Conservation (phyloP, 2,113 vertebrate species). For the Cyphomyrus plagiostoma region DNA sequence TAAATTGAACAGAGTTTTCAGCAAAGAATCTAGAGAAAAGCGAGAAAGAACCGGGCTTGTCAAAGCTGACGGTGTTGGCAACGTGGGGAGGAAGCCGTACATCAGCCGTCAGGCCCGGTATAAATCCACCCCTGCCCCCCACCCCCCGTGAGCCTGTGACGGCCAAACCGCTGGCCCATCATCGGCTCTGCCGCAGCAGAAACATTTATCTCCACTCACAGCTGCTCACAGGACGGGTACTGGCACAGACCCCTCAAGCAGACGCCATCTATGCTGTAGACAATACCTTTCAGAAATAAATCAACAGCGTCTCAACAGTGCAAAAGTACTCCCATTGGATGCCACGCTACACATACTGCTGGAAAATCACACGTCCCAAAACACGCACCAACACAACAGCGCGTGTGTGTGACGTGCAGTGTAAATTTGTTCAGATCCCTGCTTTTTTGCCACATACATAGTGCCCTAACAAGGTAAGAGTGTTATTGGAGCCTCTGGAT, state of each 20-base stretch:
- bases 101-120: background rate
- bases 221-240: background rate
- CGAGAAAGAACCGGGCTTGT: background rate
- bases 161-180: background rate
- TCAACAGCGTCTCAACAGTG: background rate
- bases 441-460: background rate
- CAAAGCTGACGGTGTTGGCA: background rate
- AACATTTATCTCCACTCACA: conserved; percentile 14
- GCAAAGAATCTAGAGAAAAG: background rate
- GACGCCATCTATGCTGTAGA: conserved; percentile 5
- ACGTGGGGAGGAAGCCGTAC: background rate
- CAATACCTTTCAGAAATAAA: background rate
- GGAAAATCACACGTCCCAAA: background rate
- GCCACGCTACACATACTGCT: background rate
- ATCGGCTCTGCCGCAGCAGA: background rate
- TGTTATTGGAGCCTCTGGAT: background rate
- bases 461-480: background rate
- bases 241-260: background rate
- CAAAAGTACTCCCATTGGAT: background rate
- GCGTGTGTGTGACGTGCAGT: background rate
- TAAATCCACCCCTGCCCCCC: background rate
- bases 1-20: background rate
- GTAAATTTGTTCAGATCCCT: background rate
- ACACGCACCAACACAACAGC: background rate
- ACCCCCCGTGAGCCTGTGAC: background rate